Percentiles rank a stretch among this genome's conserved stretches.
phyloP scores from a whole-genome alignment of 2,113 vertebrate genomes.

The Chionis minor region DNA sequence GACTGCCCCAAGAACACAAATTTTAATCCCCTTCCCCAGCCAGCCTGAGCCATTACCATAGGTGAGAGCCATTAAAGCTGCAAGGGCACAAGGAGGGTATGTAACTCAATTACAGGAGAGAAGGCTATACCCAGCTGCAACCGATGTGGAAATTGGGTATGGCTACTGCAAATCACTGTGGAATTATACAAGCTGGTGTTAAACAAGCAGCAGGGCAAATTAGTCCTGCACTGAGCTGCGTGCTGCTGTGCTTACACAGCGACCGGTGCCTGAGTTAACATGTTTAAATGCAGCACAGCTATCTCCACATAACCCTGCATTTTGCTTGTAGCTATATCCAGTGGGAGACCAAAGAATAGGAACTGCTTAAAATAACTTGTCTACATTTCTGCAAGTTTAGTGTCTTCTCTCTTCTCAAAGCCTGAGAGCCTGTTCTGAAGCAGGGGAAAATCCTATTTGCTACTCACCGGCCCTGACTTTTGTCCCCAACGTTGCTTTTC shows the following conservation, averaged over 20 bases:
- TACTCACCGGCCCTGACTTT: not conserved
- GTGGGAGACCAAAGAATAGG: not conserved
- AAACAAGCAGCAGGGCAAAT: slow-evolving; percentile 44
- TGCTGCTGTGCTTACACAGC: slow-evolving; percentile 4
- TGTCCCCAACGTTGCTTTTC: not conserved
- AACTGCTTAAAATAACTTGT: not conserved
- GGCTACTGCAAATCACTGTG: slow-evolving; percentile 44
- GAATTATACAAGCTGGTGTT: slow-evolving; percentile 33
- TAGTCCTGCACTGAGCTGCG: not conserved
- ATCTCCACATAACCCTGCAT: not conserved
- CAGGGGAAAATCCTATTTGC: not conserved
- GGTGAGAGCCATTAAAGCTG: not conserved
- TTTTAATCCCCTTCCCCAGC: not conserved
- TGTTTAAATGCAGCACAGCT: slow-evolving; percentile 11
- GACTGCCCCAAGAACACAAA: not conserved
- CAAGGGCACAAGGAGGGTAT: not conserved
- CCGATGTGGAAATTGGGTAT: slow-evolving; percentile 26
- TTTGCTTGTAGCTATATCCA: not conserved
- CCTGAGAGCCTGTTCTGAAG: not conserved
- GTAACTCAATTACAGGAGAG: slow-evolving; percentile 25
- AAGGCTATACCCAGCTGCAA: slow-evolving; percentile 8
- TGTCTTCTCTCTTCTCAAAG: not conserved
- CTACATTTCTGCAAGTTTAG: not conserved
- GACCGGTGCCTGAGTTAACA: not conserved
- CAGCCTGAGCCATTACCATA: not conserved